A percentile compares a stretch with the other conserved stretches of the same genome.
phyloP scores from a whole-genome alignment of 2,797 vertebrate genomes.

The Danio tinwini region DNA sequence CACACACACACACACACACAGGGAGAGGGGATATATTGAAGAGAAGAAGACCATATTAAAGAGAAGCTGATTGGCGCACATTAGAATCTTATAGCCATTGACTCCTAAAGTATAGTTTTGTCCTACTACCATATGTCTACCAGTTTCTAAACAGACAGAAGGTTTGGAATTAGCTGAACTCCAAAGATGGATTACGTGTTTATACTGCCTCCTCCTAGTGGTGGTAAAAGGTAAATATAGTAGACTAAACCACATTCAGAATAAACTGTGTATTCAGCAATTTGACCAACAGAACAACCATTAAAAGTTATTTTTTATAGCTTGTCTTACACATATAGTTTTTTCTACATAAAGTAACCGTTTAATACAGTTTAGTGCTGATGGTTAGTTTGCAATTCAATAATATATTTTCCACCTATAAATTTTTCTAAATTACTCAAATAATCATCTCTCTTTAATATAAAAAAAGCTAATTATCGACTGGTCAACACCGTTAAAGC shows the following conservation, averaged over 20 bases:
- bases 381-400: not conserved
- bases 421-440: not conserved
- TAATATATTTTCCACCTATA: not conserved
- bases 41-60: no score
- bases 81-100: no score
- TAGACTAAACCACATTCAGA: not conserved
- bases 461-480: not conserved
- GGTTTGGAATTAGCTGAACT: not conserved
- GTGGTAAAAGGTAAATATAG: not conserved
- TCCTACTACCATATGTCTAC: no score
- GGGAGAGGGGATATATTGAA: no score
- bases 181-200: not conserved
- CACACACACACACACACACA: no score
- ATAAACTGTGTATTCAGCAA: constrained; percentile 64
- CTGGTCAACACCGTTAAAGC: not conserved
- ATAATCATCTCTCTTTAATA: not conserved
- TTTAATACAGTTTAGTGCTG: not conserved
- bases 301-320: no score
- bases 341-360: no score
- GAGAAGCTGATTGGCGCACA: no score
- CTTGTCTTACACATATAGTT: no score
- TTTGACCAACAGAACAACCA: constrained; percentile 14
- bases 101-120: no score
- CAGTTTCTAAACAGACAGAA: no score
- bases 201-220: not conserved